Base-by-base conservation (phyloP, 2,113 vertebrate genomes). In the Ardeotis arabs region DNA sequence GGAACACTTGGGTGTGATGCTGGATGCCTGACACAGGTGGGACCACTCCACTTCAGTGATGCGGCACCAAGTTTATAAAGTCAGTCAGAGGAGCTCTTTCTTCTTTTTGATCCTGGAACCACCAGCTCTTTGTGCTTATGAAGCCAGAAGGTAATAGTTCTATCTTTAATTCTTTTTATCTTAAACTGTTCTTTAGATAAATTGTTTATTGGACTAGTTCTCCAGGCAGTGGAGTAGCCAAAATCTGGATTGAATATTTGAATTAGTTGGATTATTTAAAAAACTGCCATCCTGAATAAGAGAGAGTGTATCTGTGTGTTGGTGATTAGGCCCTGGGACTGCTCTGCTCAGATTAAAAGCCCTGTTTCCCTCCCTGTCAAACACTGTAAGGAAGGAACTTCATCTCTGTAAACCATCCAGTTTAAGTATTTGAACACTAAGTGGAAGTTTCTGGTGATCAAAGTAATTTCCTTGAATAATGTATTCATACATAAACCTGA, bases 391-490 rank as follows among this genome's bases (percentile, higher is more conserved):
- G 95, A 88, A 86, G 85, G 93, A 96, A 96, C 93, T 96, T 97
- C 89, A 94, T 97, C 94, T 97, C 74, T 8, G 96, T 96, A 97
- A 96, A 93, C 94, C 89, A 93, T 77, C 93, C 95, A 96, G 94
- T 96, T 97, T 96, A 97, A 96, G 96, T 76, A 96, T 97, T 97
- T 97, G 96, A 97, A 89, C 94, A 94, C 91, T 97, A 97, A 97
- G 94, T 96, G 95, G 96, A 97, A 97, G 97, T 97, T 97, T 97
- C 97, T 95, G 94, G 94, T 97, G 97, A 97, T 97, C 97, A 97
- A 97, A 97, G 97, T 97, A 85, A 96, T 97, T 97, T 97, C 90
- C 89, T 94, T 96, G 93, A 97, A 96, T 97, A 97, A 97, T 96
- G 91, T 97, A 97, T 97, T 97, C 97, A 84, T 94, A 96, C 97